These are phyloP conservation scores for Periplaneta americana DNA, from an alignment of 1,140 invertebrate species.

Conservation along the genomic window DNA sequence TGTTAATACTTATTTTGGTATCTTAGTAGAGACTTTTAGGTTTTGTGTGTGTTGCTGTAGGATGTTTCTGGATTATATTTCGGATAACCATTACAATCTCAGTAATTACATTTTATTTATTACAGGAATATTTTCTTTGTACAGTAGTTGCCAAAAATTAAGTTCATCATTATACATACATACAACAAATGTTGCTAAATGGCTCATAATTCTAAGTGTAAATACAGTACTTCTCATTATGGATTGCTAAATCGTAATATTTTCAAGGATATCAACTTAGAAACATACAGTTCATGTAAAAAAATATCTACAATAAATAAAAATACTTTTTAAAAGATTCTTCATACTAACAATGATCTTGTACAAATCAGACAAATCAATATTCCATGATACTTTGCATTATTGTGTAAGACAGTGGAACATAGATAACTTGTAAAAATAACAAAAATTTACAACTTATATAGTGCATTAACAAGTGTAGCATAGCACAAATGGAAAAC, in stretches of 20 bases:
- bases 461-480: neutral
- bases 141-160: neutral
- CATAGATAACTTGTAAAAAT: neutral
- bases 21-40: too few relatives aligned
- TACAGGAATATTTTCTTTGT: neutral
- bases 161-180: neutral
- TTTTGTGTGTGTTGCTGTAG: too few relatives aligned
- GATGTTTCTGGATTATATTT: too few relatives aligned
- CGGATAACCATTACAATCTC: too few relatives aligned
- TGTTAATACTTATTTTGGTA: too few relatives aligned
- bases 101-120: too few relatives aligned
- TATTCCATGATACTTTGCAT: neutral
- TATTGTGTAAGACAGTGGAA: neutral
- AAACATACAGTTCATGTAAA: neutral
- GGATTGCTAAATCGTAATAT: neutral
- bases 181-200: neutral
- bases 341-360: neutral
- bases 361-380: neutral
- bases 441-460: neutral
- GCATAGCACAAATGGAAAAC: neutral
- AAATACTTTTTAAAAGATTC: neutral
- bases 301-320: neutral
- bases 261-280: neutral
- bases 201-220: neutral
- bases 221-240: neutral